Base-by-base conservation (phyloP, 2,113 vertebrate species). In the Kryptolebias marmoratus region DNA sequence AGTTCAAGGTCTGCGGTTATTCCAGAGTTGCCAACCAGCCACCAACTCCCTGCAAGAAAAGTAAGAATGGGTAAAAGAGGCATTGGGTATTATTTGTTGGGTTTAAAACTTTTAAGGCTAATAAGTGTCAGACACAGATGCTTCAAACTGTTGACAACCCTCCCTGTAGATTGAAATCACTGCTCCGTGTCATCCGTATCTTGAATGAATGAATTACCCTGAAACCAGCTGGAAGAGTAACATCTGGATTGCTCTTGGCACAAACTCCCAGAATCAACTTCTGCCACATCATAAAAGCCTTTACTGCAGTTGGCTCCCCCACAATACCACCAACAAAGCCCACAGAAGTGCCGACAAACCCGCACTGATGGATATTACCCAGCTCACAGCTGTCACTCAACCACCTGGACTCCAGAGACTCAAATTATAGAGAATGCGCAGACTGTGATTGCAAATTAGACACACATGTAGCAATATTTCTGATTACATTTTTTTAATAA, bases 221-320 rank as follows among this genome's bases (percentile, higher is more conserved):
- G 59, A 72, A 64, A 67, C 71, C 63, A 28, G 47, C 71, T 84
- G 13, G 39, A 52, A 57, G 15, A 72, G 59, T 44, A 89, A 88
- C 88, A 90, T 90, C 76, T 92, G 90, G 83, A 82, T 68, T 45
- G 44, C 68, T 81, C 63, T 58, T 86, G 80, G 85, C 83, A 83
- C 54, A 64, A 61, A 86, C 76, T 61, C 75, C 50, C 74, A 64
- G 61, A 77, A 82, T 90, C 79, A 75, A 85, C 83, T 50, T 65
- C 83, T 84, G 58, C 84, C 81, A 83, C 88, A 87, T 81, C 80
- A 82, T 91, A 84, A 90, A 90, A 91, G 71, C 49, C 63, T 90
- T 86, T 75, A 86, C 65, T 86, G 81, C 70, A 67, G 75, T 82
- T 77, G 80, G 73, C 85, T 73, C 50, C 80, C 73, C 72, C 28